A percentile compares a stretch with the other conserved stretches of the same genome.
Conservation (phyloP, 2,113 vertebrate species). For the Peromyscus maniculatus region DNA sequence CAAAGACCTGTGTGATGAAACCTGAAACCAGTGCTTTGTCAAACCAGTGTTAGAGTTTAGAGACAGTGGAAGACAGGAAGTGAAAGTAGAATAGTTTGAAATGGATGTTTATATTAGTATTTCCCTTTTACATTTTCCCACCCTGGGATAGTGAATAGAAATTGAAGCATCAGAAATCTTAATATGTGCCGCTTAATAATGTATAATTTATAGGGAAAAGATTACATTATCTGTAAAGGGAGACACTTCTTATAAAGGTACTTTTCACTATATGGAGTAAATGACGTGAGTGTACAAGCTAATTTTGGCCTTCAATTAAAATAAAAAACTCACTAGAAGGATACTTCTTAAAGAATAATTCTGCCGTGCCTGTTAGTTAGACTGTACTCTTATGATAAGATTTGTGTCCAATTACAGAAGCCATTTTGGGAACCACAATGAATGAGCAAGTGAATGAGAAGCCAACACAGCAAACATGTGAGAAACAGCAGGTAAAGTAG, state of each 20-base stretch:
- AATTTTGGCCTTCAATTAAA: background rate
- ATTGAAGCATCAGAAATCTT: background rate
- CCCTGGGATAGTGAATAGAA: background rate
- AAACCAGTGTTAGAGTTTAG: background rate
- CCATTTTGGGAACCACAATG: background rate
- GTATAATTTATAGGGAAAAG: background rate
- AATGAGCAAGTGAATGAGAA: background rate
- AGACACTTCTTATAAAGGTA: background rate
- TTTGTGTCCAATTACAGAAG: background rate
- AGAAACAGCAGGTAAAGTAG: background rate
- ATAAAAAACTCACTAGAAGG: background rate
- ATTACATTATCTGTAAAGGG: background rate
- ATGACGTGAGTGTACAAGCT: background rate
- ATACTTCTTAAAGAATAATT: background rate
- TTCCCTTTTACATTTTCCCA: background rate
- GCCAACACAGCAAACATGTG: background rate
- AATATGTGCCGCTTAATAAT: background rate
- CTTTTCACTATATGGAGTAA: rapidly evolving
- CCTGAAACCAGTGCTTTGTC: background rate
- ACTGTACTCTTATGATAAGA: background rate
- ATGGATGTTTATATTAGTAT: background rate
- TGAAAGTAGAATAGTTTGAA: background rate
- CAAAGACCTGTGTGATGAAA: background rate
- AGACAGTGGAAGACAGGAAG: background rate
- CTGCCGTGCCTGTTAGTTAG: background rate